Percentiles rank a stretch among this genome's conserved stretches.
Conservation (phyloP, 2,113 vertebrate species). For the Chloropsis cyanopogon region DNA sequence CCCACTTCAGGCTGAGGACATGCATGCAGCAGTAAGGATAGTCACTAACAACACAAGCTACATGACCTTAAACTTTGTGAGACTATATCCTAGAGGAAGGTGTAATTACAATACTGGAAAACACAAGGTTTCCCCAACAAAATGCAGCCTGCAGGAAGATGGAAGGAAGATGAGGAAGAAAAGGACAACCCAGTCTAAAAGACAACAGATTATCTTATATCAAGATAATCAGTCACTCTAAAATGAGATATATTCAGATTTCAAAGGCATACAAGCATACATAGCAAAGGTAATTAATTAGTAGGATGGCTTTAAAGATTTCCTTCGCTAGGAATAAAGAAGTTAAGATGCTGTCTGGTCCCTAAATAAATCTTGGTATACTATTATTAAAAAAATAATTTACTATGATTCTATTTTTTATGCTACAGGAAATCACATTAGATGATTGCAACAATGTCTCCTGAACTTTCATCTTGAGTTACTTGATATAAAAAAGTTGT, state of each 20-base stretch:
- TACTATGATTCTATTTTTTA: neutral
- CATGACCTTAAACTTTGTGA: neutral
- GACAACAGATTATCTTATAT: neutral
- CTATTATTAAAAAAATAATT: neutral
- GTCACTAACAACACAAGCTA: neutral
- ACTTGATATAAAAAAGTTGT: neutral
- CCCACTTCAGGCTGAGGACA: neutral
- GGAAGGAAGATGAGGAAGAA: neutral
- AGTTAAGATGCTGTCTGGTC: neutral
- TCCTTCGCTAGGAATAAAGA: neutral
- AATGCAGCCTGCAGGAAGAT: neutral
- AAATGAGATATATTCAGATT: neutral
- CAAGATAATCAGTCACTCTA: neutral
- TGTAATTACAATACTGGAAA: neutral
- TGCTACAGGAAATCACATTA: neutral
- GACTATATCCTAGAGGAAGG: neutral
- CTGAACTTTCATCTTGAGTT: neutral
- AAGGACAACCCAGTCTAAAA: neutral
- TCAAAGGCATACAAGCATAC: neutral
- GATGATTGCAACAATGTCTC: rapidly evolving
- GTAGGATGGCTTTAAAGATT: neutral
- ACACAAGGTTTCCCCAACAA: neutral
- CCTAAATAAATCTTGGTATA: neutral
- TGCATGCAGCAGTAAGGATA: neutral
- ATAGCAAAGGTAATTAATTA: neutral